Percentiles rank a stretch among this genome's conserved stretches.
phyloP scores from a whole-genome alignment of 2,888 invertebrate species.

The Hyalella azteca region DNA sequence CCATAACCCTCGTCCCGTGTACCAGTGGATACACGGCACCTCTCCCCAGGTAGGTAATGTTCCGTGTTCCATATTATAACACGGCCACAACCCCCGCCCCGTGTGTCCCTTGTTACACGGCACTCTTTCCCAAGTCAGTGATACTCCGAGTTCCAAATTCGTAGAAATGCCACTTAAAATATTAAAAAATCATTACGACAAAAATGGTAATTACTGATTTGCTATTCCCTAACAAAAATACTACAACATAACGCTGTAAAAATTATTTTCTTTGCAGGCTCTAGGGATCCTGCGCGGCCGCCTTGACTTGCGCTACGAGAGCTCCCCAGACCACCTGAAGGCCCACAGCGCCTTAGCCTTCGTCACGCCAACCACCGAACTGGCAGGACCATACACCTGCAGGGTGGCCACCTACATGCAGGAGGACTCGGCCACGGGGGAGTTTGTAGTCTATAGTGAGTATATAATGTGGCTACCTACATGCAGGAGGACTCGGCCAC shows the following conservation, averaged over 20 bases:
- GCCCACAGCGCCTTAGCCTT: conserved; percentile 76
- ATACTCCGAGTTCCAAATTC: no score
- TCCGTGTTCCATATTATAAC: no score
- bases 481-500: conserved; percentile 72
- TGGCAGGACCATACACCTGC: conserved; percentile 77
- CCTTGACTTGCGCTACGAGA: conserved; percentile 71
- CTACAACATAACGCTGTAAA: background rate
- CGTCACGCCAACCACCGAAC: conserved; percentile 72
- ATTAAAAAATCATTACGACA: no score
- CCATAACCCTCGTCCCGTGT: conserved; percentile 54
- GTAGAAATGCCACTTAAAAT: no score
- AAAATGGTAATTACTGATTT: no score
- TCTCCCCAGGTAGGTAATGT: background rate
- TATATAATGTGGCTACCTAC: conserved; percentile 72
- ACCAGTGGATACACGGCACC: background rate
- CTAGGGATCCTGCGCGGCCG: conserved; percentile 66
- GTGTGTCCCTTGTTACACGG: no score
- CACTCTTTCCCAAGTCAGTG: no score
- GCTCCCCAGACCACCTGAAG: conserved; percentile 67
- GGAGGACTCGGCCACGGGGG: conserved; percentile 71
- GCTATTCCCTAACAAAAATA: no score
- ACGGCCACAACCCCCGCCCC: no score
- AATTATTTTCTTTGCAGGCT: conserved; percentile 45
- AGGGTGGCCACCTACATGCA: conserved; percentile 73
- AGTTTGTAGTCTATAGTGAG: conserved; percentile 74